Evolutionary conservation across 2,888 invertebrate species (phyloP), one percentile per base, ranked within the genome.

Genomic region (Laothoe populi): DNA sequence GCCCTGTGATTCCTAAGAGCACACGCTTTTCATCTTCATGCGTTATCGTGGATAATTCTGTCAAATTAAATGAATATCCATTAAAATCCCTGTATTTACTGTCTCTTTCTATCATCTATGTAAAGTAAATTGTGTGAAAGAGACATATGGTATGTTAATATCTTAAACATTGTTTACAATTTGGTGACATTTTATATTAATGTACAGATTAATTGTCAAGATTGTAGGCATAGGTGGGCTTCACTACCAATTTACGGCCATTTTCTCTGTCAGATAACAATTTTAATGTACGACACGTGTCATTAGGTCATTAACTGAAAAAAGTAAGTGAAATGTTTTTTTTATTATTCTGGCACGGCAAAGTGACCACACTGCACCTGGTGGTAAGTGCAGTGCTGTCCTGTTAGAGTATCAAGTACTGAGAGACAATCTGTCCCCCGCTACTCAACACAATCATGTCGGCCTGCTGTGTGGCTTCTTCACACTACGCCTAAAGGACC

Each of bases 171-270:
- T 35, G 53, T 40, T 40, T 40, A 24, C 24, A 49, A 38, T 16
- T 49, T 38, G 24, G 46, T 48, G 49, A 60, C 24, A 49, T 26
- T 67, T 57, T 63, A 48, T 66, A 63, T 65, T 71, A 83, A 80
- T 79, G 79, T 75, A 66, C 70, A 78, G 90, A 90, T 90, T 78
- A 89, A 90, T 80, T 62, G 78, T 69, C 62, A 23, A 75, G 90
- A 91, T 91, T 79, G 66, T 68, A 58, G 38, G 67, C 82, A 83
- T 83, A 86, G 87, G 84, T 86, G 88, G 81, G 82, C 81, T 73
- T 77, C 79, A 86, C 84, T 86, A 85, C 86, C 81, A 82, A 49
- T 46, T 46, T 58, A 24, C 19, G 35, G 45, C 82, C 79, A 69
- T 79, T 77, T n/a, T 73, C 73, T 86, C 86, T 79, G 86, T 77